Evolutionary conservation across 1,140 invertebrate genomes (phyloP).

Genomic region (Drosophila guanche): DNA sequence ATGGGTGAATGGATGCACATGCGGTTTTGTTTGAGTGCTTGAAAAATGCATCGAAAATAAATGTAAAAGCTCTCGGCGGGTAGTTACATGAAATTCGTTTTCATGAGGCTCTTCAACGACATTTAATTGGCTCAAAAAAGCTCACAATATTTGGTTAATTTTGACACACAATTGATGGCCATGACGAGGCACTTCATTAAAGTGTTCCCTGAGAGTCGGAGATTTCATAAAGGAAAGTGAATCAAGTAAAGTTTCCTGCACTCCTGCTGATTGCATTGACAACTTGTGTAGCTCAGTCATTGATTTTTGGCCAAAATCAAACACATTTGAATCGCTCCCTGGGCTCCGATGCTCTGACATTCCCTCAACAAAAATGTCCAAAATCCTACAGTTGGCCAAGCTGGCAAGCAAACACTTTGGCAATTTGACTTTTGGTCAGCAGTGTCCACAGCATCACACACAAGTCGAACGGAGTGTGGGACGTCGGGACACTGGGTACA

Average conservation of each 20-base stretch:
- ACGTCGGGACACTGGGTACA: conserved; percentile 30
- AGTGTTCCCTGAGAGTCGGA: too few relatives aligned
- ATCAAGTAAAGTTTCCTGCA: too few relatives aligned
- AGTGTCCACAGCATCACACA: conserved; percentile 68
- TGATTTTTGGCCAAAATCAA: conserved; percentile 47
- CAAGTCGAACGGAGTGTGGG: not conserved
- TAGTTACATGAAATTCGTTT: conserved; percentile 30
- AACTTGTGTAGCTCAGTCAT: not conserved
- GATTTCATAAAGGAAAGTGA: not conserved
- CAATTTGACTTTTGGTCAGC: conserved; percentile 79
- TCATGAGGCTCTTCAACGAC: conserved; percentile 20
- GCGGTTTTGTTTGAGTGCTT: conserved; percentile 29
- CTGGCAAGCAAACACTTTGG: conserved; percentile 74
- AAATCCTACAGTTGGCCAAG: conserved; percentile 37
- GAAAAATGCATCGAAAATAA: conserved; percentile 37
- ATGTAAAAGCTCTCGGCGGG: conserved; percentile 39
- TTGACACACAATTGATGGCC: not conserved
- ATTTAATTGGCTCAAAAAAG: conserved; percentile 16
- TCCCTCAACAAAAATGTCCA: not conserved
- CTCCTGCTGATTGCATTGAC: not conserved
- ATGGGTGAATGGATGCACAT: conserved; percentile 34
- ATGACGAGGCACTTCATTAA: not conserved
- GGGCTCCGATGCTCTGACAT: too few relatives aligned
- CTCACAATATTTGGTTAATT: conserved; percentile 26
- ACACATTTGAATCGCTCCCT: conserved; percentile 48